These are phyloP conservation scores for Panthera tigris DNA, from an alignment of 2,113 vertebrate species.

Conservation along the genomic window DNA sequence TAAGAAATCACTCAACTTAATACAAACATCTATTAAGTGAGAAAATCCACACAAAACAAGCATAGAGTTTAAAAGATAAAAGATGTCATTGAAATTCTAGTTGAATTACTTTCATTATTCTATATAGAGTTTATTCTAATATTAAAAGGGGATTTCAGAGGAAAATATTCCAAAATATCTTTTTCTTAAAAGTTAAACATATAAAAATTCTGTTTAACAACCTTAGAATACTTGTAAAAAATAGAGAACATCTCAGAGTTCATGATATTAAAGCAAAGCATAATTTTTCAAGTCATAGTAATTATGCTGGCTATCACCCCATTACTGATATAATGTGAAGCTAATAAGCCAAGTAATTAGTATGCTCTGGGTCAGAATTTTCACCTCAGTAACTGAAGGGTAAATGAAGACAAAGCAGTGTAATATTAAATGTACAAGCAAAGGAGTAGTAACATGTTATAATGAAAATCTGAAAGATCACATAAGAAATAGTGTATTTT, in stretches of 20 bases:
- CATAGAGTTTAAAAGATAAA: background rate
- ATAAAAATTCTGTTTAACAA: slow-evolving; percentile 53
- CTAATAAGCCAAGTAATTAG: slow-evolving; percentile 89
- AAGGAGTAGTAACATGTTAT: slow-evolving; percentile 26
- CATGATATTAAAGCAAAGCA: slow-evolving; percentile 79
- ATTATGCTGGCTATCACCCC: slow-evolving; percentile 83
- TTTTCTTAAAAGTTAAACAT: slow-evolving; percentile 40
- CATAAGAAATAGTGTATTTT: slow-evolving; percentile 42
- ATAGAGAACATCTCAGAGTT: slow-evolving; percentile 69
- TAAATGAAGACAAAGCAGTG: slow-evolving; percentile 79
- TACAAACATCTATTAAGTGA: background rate
- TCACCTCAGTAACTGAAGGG: slow-evolving; percentile 84
- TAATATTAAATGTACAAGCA: slow-evolving; percentile 77
- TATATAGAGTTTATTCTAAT: background rate
- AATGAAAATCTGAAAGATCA: slow-evolving; percentile 41
- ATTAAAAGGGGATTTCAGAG: background rate
- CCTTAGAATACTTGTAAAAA: slow-evolving; percentile 49
- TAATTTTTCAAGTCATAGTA: slow-evolving; percentile 85
- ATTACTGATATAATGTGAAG: slow-evolving; percentile 85
- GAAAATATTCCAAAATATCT: background rate
- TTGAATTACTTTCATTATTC: background rate
- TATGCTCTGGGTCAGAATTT: slow-evolving; percentile 85
- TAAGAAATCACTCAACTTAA: background rate
- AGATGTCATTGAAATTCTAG: background rate
- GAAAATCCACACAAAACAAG: background rate